phyloP scores from a whole-genome alignment of 2,797 vertebrate species.

The Pteronotus mesoamericanus region DNA sequence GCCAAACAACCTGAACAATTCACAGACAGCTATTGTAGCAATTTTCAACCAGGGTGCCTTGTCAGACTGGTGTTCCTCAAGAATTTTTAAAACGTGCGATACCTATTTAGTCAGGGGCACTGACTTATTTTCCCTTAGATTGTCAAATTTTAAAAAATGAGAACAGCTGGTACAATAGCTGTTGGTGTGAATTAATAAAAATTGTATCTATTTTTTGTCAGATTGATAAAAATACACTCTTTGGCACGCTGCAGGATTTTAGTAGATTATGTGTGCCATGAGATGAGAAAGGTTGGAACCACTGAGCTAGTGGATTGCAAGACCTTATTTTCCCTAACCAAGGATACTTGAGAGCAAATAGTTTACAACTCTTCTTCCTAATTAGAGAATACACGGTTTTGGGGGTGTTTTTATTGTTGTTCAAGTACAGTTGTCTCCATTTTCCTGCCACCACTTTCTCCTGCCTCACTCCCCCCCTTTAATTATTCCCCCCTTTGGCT shows the following conservation, averaged over 20 bases:
- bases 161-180: not conserved
- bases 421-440: too few species aligned
- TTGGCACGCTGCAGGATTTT: not conserved
- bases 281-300: not conserved
- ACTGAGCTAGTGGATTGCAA: not conserved
- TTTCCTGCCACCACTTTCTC: too few species aligned
- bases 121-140: not conserved
- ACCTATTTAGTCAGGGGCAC: not conserved
- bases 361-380: not conserved
- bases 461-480: too few species aligned
- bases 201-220: not conserved
- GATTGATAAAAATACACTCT: not conserved
- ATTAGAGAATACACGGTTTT: not conserved
- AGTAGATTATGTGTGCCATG: not conserved
- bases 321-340: not conserved
- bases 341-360: not conserved
- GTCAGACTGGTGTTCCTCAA: not conserved
- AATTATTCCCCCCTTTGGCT: too few species aligned
- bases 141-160: not conserved
- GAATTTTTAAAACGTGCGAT: not conserved
- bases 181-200: not conserved
- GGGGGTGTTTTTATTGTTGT: too few species aligned
- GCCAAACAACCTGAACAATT: not conserved
- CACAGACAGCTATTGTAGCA: not conserved
- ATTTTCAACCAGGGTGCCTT: not conserved